Conservation (phyloP, 2,113 vertebrate species). For the Sphaerodactylus townsendi region DNA sequence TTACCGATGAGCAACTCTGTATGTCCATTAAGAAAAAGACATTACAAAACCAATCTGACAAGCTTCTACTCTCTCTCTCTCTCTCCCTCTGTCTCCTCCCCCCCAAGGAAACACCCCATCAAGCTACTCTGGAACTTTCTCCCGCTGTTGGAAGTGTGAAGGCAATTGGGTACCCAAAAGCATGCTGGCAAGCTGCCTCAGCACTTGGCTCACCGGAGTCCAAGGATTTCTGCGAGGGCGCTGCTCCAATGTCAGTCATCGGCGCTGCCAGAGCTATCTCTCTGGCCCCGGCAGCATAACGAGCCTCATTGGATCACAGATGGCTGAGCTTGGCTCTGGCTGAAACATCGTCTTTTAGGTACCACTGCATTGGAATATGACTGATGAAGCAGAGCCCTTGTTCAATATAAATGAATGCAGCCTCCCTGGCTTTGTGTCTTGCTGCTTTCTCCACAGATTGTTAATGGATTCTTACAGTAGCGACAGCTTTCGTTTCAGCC, state of each 20-base stretch:
- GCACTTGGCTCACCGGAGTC: background rate
- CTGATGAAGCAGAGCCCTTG: background rate
- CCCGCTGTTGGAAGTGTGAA: background rate
- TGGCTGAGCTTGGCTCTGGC: background rate
- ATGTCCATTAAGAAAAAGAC: background rate
- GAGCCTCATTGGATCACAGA: background rate
- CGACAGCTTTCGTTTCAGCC: background rate
- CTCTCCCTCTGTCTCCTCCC: background rate
- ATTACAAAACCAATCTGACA: background rate
- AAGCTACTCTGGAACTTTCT: background rate
- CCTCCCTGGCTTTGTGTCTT: background rate
- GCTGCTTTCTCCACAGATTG: background rate
- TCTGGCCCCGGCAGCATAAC: background rate
- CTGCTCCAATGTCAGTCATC: background rate
- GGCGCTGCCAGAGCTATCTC: background rate
- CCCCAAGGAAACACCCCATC: background rate
- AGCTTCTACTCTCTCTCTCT: too few species aligned
- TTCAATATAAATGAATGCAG: conserved; percentile 12
- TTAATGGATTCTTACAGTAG: background rate
- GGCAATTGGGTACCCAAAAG: background rate
- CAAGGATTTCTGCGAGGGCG: background rate
- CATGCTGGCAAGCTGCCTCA: background rate
- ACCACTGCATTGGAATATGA: background rate
- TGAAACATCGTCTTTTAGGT: conserved; percentile 16
- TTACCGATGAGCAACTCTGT: background rate